A percentile compares a stretch with the other conserved stretches of the same genome.
Conservation (phyloP, 2,797 vertebrate species). For the Novumbra hubbsi region DNA sequence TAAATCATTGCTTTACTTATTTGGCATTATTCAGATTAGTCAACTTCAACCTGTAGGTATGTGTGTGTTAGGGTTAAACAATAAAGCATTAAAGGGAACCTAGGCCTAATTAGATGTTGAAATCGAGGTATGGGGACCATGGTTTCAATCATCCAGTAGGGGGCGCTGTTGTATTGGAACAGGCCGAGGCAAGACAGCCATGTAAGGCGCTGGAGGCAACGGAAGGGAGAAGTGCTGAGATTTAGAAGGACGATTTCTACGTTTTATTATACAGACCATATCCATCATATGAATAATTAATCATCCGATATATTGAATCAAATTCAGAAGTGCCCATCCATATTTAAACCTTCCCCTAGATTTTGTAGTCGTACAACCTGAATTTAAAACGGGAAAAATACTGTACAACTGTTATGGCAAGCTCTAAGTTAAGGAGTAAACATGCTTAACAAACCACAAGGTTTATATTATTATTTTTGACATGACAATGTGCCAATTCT, state of each 20-base stretch:
- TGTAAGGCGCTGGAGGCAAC: neutral
- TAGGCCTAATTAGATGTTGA: neutral
- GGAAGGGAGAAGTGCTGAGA: neutral
- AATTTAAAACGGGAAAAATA: too few relatives aligned
- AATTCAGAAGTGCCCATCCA: neutral
- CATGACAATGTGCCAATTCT: too few relatives aligned
- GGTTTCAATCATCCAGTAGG: constrained; percentile 43
- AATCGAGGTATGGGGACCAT: neutral
- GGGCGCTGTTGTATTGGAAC: constrained; percentile 43
- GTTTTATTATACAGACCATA: neutral
- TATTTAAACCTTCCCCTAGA: neutral
- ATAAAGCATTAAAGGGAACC: too few relatives aligned
- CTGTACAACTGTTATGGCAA: too few relatives aligned
- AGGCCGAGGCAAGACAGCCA: neutral
- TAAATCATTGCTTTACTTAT: neutral
- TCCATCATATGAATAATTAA: neutral
- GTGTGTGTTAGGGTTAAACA: too few relatives aligned
- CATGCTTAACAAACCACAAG: neutral
- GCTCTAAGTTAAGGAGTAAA: too few relatives aligned
- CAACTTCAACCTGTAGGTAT: too few relatives aligned
- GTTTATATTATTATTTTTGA: neutral
- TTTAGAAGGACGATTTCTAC: neutral
- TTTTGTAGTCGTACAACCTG: too few relatives aligned
- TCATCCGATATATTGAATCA: neutral
- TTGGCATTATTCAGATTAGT: neutral